Evolutionary conservation across 2,888 invertebrate species (phyloP).

Genomic region (Dromius quadrimaculatus): DNA sequence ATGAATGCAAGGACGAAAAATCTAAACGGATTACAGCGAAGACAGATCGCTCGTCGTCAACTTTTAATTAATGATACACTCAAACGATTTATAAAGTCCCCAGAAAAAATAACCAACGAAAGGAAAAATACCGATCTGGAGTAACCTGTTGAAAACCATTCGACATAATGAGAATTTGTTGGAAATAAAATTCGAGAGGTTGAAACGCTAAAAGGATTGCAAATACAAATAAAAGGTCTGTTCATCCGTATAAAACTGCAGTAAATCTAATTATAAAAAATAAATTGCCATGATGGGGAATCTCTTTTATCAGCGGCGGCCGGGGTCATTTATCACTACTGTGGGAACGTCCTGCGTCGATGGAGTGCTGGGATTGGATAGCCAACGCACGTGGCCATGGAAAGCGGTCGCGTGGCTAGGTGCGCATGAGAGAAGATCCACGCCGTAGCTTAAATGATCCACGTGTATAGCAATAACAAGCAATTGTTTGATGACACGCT

Average conservation of each 20-base stretch:
- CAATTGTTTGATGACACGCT: conserved; percentile 10
- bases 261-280: conserved; percentile 65
- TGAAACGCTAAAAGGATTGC: conserved; percentile 46
- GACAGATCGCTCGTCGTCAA: conserved; percentile 41
- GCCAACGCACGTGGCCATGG: conserved; percentile 21
- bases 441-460: neutral
- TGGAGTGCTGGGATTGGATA: conserved; percentile 22
- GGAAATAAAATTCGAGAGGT: conserved; percentile 43
- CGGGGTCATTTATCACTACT: conserved; percentile 31
- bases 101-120: conserved; percentile 17
- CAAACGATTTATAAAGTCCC: conserved; percentile 39
- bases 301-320: conserved; percentile 35
- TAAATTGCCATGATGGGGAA: conserved; percentile 59
- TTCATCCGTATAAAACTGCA: conserved; percentile 45
- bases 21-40: conserved; percentile 32
- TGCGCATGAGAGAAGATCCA: neutral
- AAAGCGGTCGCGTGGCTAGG: conserved; percentile 26
- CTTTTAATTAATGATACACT: conserved; percentile 48
- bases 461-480: conserved; percentile 4
- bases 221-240: conserved; percentile 48
- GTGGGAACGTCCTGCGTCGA: conserved; percentile 12
- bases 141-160: conserved; percentile 50
- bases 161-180: conserved; percentile 47
- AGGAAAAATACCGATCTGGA: conserved; percentile 39
- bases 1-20: conserved; percentile 33